Percentiles rank a stretch among this genome's conserved stretches.
phyloP scores from a whole-genome alignment of 30 jellyfish, hydroid and myxozoan genomes.

The Aurelia aurita complex sp. Pacific region DNA sequence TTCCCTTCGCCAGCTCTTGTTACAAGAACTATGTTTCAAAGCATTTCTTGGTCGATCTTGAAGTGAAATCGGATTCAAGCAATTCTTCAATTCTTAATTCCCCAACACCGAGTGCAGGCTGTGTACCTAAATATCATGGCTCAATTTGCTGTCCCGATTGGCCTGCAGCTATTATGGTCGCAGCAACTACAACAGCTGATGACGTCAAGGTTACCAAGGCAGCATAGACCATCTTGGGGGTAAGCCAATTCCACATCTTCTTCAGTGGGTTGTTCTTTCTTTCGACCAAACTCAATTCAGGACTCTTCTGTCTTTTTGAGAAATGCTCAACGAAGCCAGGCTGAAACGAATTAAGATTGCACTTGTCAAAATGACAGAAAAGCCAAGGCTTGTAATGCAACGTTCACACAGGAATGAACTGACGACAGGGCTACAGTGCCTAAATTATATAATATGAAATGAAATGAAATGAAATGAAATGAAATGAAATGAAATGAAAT shows the following conservation, averaged over 20 bases:
- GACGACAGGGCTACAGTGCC: no score
- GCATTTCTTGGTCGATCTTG: no score
- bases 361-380: no score
- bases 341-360: neutral
- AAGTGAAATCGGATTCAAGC: no score
- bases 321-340: constrained; percentile 33
- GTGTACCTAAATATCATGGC: neutral
- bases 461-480: no score
- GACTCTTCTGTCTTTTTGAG: constrained; percentile 18
- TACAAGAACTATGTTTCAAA: no score
- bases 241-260: constrained; percentile 8
- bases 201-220: constrained; percentile 32
- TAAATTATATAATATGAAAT: no score
- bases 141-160: neutral
- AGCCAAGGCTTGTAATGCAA: no score
- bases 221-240: constrained; percentile 17
- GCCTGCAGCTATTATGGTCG: neutral
- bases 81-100: neutral
- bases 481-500: no score
- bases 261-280: neutral
- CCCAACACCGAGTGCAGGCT: neutral
- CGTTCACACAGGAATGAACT: no score
- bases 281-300: constrained; percentile 7
- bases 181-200: constrained; percentile 55
- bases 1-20: no score